Conservation (phyloP, 2,113 vertebrate species). For the Plotosus lineatus region DNA sequence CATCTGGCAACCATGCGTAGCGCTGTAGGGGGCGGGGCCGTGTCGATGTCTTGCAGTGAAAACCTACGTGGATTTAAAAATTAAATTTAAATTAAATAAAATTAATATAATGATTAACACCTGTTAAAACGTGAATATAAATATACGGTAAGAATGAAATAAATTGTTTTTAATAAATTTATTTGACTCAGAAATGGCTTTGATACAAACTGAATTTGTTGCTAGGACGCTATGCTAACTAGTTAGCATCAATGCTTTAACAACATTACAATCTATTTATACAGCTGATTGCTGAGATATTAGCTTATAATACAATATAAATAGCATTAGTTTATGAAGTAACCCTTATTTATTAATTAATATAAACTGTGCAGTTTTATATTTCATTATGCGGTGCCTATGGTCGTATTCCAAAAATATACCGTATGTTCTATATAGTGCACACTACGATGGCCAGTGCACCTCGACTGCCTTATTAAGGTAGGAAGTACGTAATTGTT, state of each 20-base stretch:
- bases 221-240: not conserved
- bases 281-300: too few species aligned
- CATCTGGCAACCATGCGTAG: not conserved
- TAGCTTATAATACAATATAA: not conserved
- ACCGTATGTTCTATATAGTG: not conserved
- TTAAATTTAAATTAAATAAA: not conserved
- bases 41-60: slow-evolving; percentile 10
- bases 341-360: not conserved
- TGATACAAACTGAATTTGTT: not conserved
- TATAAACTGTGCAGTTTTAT: not conserved
- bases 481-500: not conserved
- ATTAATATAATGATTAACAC: not conserved
- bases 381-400: not conserved
- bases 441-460: not conserved
- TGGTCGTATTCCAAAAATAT: not conserved
- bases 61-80: slow-evolving; percentile 14
- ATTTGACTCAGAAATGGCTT: not conserved
- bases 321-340: not conserved
- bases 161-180: not conserved
- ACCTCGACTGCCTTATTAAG: too few species aligned
- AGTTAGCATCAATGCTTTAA: not conserved
- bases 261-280: too few species aligned
- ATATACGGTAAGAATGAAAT: not conserved
- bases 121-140: not conserved
- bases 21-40: slow-evolving; percentile 14